phyloP scores from a whole-genome alignment of 2,888 invertebrate species.

The Pediacus dermestoides region DNA sequence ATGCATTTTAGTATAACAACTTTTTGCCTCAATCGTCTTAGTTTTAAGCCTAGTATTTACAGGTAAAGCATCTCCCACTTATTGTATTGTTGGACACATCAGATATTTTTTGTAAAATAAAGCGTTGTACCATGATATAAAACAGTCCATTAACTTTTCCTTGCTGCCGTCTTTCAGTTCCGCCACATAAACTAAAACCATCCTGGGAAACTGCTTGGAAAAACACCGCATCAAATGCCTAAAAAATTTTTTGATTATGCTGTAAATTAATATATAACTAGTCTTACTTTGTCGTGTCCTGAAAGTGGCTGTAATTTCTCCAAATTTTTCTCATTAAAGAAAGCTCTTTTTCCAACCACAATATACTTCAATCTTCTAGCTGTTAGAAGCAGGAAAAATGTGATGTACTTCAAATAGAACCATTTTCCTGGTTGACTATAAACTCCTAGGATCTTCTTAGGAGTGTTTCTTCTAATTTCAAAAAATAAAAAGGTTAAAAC shows the following conservation, averaged over 20 bases:
- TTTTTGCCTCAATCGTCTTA: no score
- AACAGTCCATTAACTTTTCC: constrained; percentile 66
- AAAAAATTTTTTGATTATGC: constrained; percentile 9
- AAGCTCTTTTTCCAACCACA: neutral
- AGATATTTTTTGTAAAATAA: no score
- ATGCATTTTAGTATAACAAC: no score
- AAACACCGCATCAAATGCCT: constrained; percentile 78
- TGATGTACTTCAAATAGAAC: constrained; percentile 60
- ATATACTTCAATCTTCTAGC: constrained; percentile 54
- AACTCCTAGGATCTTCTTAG: constrained; percentile 56
- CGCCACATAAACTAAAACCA: constrained; percentile 65
- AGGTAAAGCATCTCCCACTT: no score
- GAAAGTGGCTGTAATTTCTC: constrained; percentile 60
- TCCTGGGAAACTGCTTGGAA: constrained; percentile 64
- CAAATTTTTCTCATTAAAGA: constrained; percentile 48
- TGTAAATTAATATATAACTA: constrained; percentile 3
- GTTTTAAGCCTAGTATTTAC: no score
- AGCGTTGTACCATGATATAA: constrained; percentile 56
- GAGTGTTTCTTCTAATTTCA: no score
- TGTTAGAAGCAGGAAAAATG: constrained; percentile 55
- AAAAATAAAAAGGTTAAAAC: no score
- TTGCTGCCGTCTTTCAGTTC: constrained; percentile 63
- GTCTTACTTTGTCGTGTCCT: constrained; percentile 55
- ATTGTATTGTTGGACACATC: no score
- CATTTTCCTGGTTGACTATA: constrained; percentile 62